A percentile compares a stretch with the other conserved stretches of the same genome.
These are phyloP conservation scores for Podarcis raffonei DNA, from an alignment of 2,113 vertebrate genomes.

Conservation along the genomic window DNA sequence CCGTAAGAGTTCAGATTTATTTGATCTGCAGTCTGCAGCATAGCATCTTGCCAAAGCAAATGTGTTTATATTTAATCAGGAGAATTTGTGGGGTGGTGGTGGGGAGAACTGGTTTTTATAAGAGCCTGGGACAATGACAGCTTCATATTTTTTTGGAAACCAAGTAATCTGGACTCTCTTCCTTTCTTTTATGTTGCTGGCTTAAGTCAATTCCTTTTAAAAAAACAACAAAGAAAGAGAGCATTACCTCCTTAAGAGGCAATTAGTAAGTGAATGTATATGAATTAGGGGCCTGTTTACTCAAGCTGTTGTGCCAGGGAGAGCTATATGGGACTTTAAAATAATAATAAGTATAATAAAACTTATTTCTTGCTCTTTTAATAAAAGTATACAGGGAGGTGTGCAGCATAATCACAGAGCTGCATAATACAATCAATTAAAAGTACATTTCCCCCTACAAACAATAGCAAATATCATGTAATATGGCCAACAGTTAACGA, in stretches of 20 bases:
- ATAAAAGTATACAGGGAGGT: no score
- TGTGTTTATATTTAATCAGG: conserved; percentile 51
- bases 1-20: conserved; percentile 23
- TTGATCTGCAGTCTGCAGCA: conserved; percentile 40
- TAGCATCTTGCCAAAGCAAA: conserved; percentile 45
- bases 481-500: no score
- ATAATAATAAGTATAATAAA: no score
- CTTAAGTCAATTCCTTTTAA: neutral
- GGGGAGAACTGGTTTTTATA: conserved; percentile 27
- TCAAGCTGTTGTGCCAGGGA: no score
- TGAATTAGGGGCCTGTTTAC: neutral
- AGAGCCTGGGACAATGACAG: conserved; percentile 17
- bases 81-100: conserved; percentile 18
- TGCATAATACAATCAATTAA: no score
- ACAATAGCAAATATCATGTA: no score
- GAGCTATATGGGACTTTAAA: no score
- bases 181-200: conserved; percentile 17
- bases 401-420: no score
- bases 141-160: conserved; percentile 41
- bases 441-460: no score
- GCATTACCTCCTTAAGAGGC: neutral
- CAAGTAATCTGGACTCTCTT: conserved; percentile 1
- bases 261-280: neutral
- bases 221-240: neutral
- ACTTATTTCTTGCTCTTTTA: no score